Evolutionary conservation across 2,797 vertebrate genomes (phyloP).

Genomic region (Phoeniculus purpureus): DNA sequence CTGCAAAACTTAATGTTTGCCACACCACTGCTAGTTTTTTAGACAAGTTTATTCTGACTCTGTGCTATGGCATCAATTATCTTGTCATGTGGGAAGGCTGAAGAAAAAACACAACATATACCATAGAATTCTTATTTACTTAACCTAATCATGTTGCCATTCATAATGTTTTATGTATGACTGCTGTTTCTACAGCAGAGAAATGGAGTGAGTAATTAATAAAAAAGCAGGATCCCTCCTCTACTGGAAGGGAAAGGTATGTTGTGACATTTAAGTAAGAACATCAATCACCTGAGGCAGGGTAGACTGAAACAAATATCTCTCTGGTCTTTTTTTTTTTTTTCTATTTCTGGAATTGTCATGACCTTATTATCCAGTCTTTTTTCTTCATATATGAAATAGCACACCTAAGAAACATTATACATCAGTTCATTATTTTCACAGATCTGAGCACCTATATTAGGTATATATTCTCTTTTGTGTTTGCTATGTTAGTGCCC

Average conservation of each 20-base stretch:
- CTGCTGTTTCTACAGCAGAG: not conserved
- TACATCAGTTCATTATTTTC: not conserved
- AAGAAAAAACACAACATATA: not conserved
- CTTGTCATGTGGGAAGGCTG: not conserved
- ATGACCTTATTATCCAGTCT: not conserved
- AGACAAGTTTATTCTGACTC: not conserved
- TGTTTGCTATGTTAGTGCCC: not conserved
- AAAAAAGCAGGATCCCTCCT: not conserved
- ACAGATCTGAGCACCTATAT: not conserved
- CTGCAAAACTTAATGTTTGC: not conserved
- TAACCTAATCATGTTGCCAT: constrained; percentile 39
- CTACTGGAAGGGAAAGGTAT: not conserved
- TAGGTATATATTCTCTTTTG: not conserved
- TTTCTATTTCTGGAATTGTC: not conserved
- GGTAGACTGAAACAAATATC: not conserved
- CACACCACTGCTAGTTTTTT: not conserved
- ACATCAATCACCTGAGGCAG: not conserved
- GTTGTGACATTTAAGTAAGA: not conserved
- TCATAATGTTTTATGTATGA: constrained; percentile 39
- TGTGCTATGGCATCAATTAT: not conserved
- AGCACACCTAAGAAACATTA: not conserved
- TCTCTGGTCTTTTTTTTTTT: not conserved
- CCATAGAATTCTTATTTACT: constrained; percentile 36
- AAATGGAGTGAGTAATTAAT: not conserved
- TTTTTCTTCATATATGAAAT: not conserved